phyloP scores from a whole-genome alignment of 2,113 vertebrate species.

The Scortum barcoo region DNA sequence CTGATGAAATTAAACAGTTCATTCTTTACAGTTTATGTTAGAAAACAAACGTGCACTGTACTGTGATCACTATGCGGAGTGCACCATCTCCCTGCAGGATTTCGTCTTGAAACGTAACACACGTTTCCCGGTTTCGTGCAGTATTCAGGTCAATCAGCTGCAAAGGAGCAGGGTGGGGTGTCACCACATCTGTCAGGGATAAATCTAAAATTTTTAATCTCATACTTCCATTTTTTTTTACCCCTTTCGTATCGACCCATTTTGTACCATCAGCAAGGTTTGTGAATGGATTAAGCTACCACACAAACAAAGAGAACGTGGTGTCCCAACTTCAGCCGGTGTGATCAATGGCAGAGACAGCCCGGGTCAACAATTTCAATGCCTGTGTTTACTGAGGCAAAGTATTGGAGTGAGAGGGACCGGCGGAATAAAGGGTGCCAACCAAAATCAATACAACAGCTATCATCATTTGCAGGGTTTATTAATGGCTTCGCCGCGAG shows the following conservation, averaged over 20 bases:
- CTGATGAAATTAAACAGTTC: conserved; percentile 22
- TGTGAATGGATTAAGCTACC: conserved; percentile 65
- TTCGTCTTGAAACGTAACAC: background rate
- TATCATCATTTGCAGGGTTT: conserved; percentile 80
- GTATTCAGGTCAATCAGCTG: conserved; percentile 12
- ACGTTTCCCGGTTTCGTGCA: background rate
- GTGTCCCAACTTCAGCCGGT: conserved; percentile 59
- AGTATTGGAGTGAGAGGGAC: conserved; percentile 62
- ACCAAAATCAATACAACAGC: conserved; percentile 77
- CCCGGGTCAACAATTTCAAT: conserved; percentile 70
- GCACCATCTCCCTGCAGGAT: conserved; percentile 1
- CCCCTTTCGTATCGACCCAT: conserved; percentile 57
- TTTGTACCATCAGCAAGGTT: conserved; percentile 52
- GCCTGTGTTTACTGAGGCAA: conserved; percentile 77
- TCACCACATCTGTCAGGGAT: conserved; percentile 23
- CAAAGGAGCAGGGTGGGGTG: conserved; percentile 1
- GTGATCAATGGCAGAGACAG: conserved; percentile 75
- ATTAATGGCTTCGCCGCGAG: conserved; percentile 75
- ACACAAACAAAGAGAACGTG: conserved; percentile 53
- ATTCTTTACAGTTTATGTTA: background rate
- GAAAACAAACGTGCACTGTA: background rate
- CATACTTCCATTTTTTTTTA: conserved; percentile 61
- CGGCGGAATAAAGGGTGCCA: conserved; percentile 59
- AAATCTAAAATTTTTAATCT: conserved; percentile 60
- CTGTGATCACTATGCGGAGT: background rate